Base-by-base conservation (phyloP, 2,888 invertebrate species). In the Xanthorhoe designata region DNA sequence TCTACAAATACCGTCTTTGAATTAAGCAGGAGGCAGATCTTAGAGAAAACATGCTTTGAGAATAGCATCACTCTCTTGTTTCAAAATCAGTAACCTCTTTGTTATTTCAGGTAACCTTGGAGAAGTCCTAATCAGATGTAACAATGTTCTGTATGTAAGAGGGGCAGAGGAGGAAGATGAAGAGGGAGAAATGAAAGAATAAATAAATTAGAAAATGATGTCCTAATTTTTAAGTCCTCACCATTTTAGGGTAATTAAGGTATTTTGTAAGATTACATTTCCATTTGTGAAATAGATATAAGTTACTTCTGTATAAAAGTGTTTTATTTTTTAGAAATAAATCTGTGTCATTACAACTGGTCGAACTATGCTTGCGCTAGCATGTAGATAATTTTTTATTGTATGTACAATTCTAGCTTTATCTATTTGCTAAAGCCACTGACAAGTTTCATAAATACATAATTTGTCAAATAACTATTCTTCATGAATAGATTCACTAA, bases 81-180 rank as follows among this genome's bases (percentile, higher is more conserved):
- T 3, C 13, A 13, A 13, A 13, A 42, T 13, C 52, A 17, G 5
- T 17, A 42, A 47, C 38, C 18, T 50, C 10, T 42, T 42, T 32
- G 32, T 32, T 42, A 42, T 84, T 90, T 24, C 76, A 96, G 96
- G 96, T 56, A 98, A 97, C 84, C 95, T 99, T 8, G 99, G 99
- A 9, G 99, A 99, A 95, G 98, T 99, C 38, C 94, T 99, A 13
- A 97, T 99, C 75, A 95, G 99, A 85, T 99, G 99, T 94, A 99
- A 99, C 88, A 99, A 99, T 93, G 98, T 99, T 0, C 92, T 99
- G 68, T 99, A 98, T 84, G 98, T 99, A 60, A 94, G 98, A 89
- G 98, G 98, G 0, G 96, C 98, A 0, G 99, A 99, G 75, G 99
- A 99, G 82, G 99, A 99, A 81, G 98, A 98, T 78, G 99, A 99